Evolutionary conservation across 1,140 invertebrate genomes (phyloP).

Genomic region (Druon quercuslanigerum): DNA sequence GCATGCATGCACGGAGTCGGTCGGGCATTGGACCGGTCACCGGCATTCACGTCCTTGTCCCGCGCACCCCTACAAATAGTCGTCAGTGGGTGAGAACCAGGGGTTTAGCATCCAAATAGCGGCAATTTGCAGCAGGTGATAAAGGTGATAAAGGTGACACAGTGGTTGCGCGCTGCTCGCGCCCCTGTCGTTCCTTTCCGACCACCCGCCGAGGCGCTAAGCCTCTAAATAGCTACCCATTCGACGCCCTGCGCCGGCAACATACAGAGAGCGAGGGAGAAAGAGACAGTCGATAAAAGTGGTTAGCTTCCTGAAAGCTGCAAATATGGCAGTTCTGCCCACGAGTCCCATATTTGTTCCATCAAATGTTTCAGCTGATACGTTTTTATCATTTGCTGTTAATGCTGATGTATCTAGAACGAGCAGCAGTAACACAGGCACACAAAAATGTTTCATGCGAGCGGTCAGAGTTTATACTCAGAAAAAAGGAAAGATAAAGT

Average conservation of each 20-base stretch:
- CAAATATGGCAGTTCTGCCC: background rate
- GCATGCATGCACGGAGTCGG: constrained; percentile 43
- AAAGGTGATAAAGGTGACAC: constrained; percentile 76
- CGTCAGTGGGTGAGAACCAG: constrained; percentile 67
- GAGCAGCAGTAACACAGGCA: no score
- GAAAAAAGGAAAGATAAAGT: no score
- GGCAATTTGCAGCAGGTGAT: constrained; percentile 75
- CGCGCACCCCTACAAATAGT: constrained; percentile 69
- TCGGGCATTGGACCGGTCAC: constrained; percentile 36
- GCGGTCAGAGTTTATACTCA: no score
- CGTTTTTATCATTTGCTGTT: no score
- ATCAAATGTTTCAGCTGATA: background rate
- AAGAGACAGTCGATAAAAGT: background rate
- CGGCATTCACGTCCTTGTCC: constrained; percentile 52
- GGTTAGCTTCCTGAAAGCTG: background rate
- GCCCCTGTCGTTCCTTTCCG: constrained; percentile 41
- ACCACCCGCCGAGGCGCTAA: constrained; percentile 66
- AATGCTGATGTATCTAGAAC: no score
- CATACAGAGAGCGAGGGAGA: constrained; percentile 6
- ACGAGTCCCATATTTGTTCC: background rate
- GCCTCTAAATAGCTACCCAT: constrained; percentile 72
- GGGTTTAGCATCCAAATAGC: constrained; percentile 74
- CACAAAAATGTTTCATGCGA: no score
- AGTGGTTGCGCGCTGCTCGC: constrained; percentile 56
- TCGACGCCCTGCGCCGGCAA: constrained; percentile 38